Evolutionary conservation across 2,888 invertebrate species (phyloP).

Genomic region (Xanthia icteritia): DNA sequence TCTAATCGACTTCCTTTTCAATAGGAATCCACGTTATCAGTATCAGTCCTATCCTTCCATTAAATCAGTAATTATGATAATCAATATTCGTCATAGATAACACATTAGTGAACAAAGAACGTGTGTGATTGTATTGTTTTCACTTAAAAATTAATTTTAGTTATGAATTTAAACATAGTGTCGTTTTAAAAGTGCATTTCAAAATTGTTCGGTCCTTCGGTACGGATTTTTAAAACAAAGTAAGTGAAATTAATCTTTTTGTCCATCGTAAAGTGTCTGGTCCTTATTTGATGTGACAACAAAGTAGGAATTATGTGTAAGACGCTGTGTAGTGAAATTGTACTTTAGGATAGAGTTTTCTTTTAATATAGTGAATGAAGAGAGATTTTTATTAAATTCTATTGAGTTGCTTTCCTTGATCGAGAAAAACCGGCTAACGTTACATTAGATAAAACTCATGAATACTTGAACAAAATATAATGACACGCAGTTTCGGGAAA

Average conservation of each 20-base stretch:
- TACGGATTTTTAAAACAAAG: slow-evolving; percentile 27
- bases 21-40: slow-evolving; percentile 47
- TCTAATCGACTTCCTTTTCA: slow-evolving; percentile 61
- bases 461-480: not conserved
- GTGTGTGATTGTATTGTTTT: slow-evolving; percentile 35
- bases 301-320: slow-evolving; percentile 13
- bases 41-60: slow-evolving; percentile 27
- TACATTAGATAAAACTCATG: not conserved
- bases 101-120: slow-evolving; percentile 48
- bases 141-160: slow-evolving; percentile 14
- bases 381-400: not conserved
- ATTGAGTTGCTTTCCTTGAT: not conserved
- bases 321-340: not conserved
- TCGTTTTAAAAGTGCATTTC: slow-evolving; percentile 27
- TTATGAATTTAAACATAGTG: not conserved
- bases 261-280: not conserved
- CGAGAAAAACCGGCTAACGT: not conserved
- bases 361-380: not conserved
- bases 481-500: not conserved
- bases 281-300: slow-evolving; percentile 3
- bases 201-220: not conserved
- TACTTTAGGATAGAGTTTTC: not conserved
- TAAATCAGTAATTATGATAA: slow-evolving; percentile 62
- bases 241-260: slow-evolving; percentile 45
- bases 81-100: slow-evolving; percentile 57